Evolutionary conservation across 2,797 vertebrate species (phyloP).

Genomic region (Orientallactaga sibirica): DNA sequence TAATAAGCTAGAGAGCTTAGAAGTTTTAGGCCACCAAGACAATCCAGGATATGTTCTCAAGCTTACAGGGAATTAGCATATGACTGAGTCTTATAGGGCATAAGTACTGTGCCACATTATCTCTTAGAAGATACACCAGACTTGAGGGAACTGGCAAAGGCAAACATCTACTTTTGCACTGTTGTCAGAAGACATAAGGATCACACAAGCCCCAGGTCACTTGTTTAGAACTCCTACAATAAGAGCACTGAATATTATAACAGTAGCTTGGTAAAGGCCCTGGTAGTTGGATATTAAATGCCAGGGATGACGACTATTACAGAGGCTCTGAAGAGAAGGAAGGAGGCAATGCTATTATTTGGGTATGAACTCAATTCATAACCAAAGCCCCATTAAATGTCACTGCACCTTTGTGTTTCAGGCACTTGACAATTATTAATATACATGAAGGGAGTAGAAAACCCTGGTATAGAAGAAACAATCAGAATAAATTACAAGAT

Average conservation of each 20-base stretch:
- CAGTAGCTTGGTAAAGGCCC: background rate
- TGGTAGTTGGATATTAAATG: background rate
- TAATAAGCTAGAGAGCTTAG: background rate
- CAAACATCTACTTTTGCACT: no score
- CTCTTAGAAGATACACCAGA: background rate
- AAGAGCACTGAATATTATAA: background rate
- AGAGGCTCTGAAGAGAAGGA: background rate
- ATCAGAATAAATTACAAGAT: background rate
- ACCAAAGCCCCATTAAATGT: background rate
- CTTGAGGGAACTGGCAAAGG: background rate
- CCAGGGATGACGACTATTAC: background rate
- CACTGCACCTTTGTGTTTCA: background rate
- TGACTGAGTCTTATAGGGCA: background rate
- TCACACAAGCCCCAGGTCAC: background rate
- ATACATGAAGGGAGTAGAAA: background rate
- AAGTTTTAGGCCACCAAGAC: background rate
- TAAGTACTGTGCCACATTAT: background rate
- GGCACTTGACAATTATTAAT: background rate
- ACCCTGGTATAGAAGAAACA: background rate
- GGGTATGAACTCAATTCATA: background rate
- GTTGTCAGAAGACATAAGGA: no score
- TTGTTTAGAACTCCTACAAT: background rate
- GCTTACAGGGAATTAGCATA: background rate
- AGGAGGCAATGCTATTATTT: background rate
- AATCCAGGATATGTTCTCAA: background rate